phyloP scores from a whole-genome alignment of 2,797 vertebrate species.

The Micrastur ruficollis region DNA sequence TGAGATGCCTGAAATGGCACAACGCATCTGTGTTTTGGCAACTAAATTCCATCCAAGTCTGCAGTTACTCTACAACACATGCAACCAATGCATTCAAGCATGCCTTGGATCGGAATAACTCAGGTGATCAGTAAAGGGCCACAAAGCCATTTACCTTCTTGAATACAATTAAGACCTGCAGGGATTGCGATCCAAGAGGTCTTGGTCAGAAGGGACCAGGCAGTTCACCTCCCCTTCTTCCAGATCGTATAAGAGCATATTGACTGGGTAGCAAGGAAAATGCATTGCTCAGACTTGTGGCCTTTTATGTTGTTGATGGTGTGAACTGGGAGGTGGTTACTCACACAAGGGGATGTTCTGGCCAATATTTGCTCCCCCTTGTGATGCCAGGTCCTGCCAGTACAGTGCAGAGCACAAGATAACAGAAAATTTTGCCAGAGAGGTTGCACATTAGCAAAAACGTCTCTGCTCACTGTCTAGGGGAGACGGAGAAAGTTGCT shows the following conservation, averaged over 20 bases:
- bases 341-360: neutral
- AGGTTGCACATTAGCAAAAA: neutral
- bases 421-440: neutral
- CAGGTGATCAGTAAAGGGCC: neutral
- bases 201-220: neutral
- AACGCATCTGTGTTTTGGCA: neutral
- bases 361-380: neutral
- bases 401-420: neutral
- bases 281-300: neutral
- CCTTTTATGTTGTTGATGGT: neutral
- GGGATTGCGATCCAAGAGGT: accelerated
- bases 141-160: neutral
- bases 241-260: neutral
- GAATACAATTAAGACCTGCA: neutral
- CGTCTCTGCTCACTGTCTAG: neutral
- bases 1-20: neutral
- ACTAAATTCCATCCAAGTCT: neutral
- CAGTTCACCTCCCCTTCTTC: neutral
- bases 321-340: neutral
- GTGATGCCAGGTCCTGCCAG: neutral
- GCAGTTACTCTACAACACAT: neutral
- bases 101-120: neutral
- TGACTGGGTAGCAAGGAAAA: neutral
- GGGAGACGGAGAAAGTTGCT: neutral
- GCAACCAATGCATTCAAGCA: neutral